Evolutionary conservation across 2,113 vertebrate genomes (phyloP).

Genomic region (Trematomus loennbergii): DNA sequence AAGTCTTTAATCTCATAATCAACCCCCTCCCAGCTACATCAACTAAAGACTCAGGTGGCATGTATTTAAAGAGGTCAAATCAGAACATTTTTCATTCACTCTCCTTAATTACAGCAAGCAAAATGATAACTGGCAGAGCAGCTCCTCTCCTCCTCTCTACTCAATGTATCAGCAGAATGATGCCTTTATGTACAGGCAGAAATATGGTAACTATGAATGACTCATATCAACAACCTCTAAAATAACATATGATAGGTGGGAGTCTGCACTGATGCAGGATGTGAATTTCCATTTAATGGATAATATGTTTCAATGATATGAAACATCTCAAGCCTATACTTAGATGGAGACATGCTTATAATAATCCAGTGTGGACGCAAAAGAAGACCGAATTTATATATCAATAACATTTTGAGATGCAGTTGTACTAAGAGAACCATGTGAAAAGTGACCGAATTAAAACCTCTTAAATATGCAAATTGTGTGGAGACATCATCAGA

Average conservation of each 20-base stretch:
- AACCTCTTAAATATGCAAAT: too few relatives aligned
- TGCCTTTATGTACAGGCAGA: slow-evolving; percentile 27
- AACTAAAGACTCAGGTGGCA: neutral
- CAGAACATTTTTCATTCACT: slow-evolving; percentile 9
- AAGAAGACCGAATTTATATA: too few relatives aligned
- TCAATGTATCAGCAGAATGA: slow-evolving; percentile 2
- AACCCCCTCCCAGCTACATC: slow-evolving; percentile 5
- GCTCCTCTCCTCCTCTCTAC: neutral
- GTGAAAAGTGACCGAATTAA: too few relatives aligned
- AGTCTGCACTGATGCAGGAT: neutral
- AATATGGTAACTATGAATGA: neutral
- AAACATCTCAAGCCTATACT: too few relatives aligned
- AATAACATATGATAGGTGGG: neutral
- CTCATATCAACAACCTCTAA: neutral
- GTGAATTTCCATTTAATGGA: neutral
- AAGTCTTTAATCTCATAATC: slow-evolving; percentile 30
- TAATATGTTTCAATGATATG: neutral
- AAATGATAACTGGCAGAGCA: neutral
- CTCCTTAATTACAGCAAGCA: neutral
- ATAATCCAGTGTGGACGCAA: too few relatives aligned
- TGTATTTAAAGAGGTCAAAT: slow-evolving; percentile 1
- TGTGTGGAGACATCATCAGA: too few relatives aligned
- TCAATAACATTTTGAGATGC: too few relatives aligned
- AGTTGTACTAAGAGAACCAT: too few relatives aligned
- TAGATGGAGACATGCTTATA: too few relatives aligned